A percentile compares a stretch with the other conserved stretches of the same genome.
Conservation (phyloP, 2,888 invertebrate genomes). For the Scaeva pyrastri region DNA sequence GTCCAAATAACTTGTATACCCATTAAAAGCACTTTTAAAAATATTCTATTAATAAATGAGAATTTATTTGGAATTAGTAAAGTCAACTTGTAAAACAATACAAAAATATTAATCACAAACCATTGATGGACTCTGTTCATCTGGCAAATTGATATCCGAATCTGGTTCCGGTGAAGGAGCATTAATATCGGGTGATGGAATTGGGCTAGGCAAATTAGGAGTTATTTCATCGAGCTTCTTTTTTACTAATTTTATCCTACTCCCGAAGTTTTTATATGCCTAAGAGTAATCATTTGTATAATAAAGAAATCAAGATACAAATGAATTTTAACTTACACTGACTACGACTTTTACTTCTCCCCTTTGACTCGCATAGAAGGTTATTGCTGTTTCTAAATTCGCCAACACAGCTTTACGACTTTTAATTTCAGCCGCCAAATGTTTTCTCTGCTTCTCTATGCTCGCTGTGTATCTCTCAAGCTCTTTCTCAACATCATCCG, state of each 20-base stretch:
- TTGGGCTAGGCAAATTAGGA: slow-evolving; percentile 88
- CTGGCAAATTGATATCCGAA: slow-evolving; percentile 91
- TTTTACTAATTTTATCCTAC: slow-evolving; percentile 93
- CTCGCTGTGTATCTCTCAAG: slow-evolving; percentile 92
- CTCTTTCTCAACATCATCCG: slow-evolving; percentile 94
- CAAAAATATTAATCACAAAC: slow-evolving; percentile 71
- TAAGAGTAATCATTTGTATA: slow-evolving; percentile 81
- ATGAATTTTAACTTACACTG: slow-evolving; percentile 88
- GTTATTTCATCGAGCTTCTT: slow-evolving; percentile 93
- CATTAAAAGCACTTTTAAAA: slow-evolving; percentile 84
- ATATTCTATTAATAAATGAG: slow-evolving; percentile 78
- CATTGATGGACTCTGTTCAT: slow-evolving; percentile 82
- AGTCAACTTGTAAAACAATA: background rate
- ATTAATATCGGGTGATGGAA: slow-evolving; percentile 86
- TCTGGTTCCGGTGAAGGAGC: slow-evolving; percentile 93
- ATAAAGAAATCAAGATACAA: background rate
- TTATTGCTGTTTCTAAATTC: slow-evolving; percentile 91
- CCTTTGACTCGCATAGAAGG: slow-evolving; percentile 94
- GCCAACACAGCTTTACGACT: slow-evolving; percentile 91
- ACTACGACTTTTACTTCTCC: slow-evolving; percentile 98
- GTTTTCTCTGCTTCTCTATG: slow-evolving; percentile 92
- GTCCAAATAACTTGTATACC: slow-evolving; percentile 88
- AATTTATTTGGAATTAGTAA: background rate
- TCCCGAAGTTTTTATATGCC: slow-evolving; percentile 98
- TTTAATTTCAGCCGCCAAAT: slow-evolving; percentile 92